Percentiles rank a stretch among this genome's conserved stretches.
Evolutionary conservation across 1,140 invertebrate genomes (phyloP).

Genomic region (Leguminivora glycinivorella): DNA sequence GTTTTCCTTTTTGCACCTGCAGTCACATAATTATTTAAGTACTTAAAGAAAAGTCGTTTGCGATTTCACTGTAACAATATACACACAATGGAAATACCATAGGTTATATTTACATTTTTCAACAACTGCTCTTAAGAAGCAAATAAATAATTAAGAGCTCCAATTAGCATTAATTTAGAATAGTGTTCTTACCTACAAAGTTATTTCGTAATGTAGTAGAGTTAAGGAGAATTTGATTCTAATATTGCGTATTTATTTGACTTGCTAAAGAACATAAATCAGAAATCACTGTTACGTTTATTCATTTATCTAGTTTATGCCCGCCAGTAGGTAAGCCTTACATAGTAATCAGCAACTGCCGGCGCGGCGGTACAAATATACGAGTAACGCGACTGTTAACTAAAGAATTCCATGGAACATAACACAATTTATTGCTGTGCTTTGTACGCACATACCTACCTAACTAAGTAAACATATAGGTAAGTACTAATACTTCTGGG

Average conservation of each 20-base stretch:
- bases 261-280: slow-evolving; percentile 13
- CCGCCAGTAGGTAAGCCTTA: slow-evolving; percentile 27
- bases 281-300: slow-evolving; percentile 19
- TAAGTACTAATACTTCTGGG: neutral
- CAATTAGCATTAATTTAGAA: too few relatives aligned
- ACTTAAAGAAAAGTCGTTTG: neutral
- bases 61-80: too few relatives aligned
- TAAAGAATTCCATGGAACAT: neutral
- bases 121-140: too few relatives aligned
- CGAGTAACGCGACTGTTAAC: slow-evolving; percentile 1
- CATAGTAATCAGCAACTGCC: slow-evolving; percentile 20
- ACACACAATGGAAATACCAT: too few relatives aligned
- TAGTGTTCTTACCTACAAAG: neutral
- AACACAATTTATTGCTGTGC: slow-evolving; percentile 9
- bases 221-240: slow-evolving; percentile 7
- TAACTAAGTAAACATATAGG: neutral
- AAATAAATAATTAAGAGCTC: too few relatives aligned
- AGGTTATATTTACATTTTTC: too few relatives aligned
- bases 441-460: neutral
- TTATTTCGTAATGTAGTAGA: neutral
- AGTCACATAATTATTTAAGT: neutral
- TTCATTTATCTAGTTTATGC: slow-evolving; percentile 27
- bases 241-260: slow-evolving; percentile 9
- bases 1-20: slow-evolving; percentile 7
- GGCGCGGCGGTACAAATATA: neutral